These are phyloP conservation scores for Limnodromus scolopaceus DNA, from an alignment of 2,797 vertebrate genomes.

Conservation along the genomic window DNA sequence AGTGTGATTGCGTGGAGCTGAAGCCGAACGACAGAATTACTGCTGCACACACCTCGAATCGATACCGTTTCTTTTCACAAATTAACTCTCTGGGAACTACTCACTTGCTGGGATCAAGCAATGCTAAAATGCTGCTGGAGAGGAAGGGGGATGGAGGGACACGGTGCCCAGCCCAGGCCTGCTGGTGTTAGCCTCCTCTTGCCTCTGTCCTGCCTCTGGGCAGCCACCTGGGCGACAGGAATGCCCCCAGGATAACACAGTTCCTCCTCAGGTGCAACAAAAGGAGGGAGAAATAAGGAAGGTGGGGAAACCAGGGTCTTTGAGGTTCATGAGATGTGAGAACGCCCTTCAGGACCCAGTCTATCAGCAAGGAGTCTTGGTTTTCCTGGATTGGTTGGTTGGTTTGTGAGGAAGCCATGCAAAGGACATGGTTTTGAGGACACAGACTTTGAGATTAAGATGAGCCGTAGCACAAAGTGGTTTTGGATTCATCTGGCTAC, in stretches of 20 bases:
- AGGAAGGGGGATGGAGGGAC: not conserved
- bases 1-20: not conserved
- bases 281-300: not conserved
- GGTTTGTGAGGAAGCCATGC: not conserved
- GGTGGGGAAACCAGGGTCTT: not conserved
- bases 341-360: not conserved
- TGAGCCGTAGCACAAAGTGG: not conserved
- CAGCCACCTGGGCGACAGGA: not conserved
- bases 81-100: not conserved
- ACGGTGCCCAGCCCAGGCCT: not conserved
- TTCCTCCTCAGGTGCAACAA: not conserved
- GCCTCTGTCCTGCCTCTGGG: not conserved
- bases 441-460: not conserved
- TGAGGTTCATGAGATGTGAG: not conserved
- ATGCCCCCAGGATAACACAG: not conserved
- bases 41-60: constrained; percentile 8
- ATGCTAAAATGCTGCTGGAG: not conserved
- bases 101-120: not conserved
- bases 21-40: constrained; percentile 3
- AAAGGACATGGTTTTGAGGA: not conserved
- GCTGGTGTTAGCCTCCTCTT: not conserved
- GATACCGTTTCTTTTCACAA: constrained; percentile 27
- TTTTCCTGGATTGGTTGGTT: not conserved
- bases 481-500: not conserved
- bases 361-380: not conserved